A percentile compares a stretch with the other conserved stretches of the same genome.
Conservation (phyloP, 92 coral and sea anemone species). For the Porites evermanni region DNA sequence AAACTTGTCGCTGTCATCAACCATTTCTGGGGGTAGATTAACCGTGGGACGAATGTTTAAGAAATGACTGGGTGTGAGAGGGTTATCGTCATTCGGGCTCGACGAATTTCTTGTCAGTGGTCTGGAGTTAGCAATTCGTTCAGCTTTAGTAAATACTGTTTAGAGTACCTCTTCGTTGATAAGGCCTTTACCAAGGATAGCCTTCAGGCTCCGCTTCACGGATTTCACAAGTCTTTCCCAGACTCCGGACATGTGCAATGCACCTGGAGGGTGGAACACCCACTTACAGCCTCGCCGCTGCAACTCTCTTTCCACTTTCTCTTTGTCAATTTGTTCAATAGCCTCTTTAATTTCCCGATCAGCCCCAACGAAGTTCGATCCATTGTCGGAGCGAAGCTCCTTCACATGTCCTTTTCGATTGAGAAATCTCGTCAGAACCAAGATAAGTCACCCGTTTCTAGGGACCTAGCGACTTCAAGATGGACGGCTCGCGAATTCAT, state of each 20-base stretch:
- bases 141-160: conserved; percentile 70
- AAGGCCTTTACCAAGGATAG: conserved; percentile 49
- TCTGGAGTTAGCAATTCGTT: conserved; percentile 66
- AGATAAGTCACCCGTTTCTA: conserved; percentile 60
- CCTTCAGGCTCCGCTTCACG: conserved; percentile 66
- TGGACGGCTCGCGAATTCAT: conserved; percentile 69
- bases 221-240: conserved; percentile 73
- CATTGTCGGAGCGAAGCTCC: conserved; percentile 60
- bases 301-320: conserved; percentile 30
- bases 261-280: conserved; percentile 74
- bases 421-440: conserved; percentile 40
- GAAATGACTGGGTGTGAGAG: conserved; percentile 51
- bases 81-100: conserved; percentile 38
- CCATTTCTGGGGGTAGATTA: conserved; percentile 56
- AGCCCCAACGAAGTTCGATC: conserved; percentile 63
- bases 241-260: conserved; percentile 72
- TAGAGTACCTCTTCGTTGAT: conserved; percentile 59
- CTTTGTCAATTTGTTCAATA: conserved; percentile 28
- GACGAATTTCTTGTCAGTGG: conserved; percentile 60
- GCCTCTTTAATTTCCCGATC: conserved; percentile 52
- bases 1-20: conserved; percentile 45
- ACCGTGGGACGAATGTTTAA: conserved; percentile 37
- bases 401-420: conserved; percentile 55
- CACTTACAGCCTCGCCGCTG: conserved; percentile 63
- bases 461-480: conserved; percentile 65